Conservation (phyloP, 1,140 invertebrate species). For the Lithobius niger region DNA sequence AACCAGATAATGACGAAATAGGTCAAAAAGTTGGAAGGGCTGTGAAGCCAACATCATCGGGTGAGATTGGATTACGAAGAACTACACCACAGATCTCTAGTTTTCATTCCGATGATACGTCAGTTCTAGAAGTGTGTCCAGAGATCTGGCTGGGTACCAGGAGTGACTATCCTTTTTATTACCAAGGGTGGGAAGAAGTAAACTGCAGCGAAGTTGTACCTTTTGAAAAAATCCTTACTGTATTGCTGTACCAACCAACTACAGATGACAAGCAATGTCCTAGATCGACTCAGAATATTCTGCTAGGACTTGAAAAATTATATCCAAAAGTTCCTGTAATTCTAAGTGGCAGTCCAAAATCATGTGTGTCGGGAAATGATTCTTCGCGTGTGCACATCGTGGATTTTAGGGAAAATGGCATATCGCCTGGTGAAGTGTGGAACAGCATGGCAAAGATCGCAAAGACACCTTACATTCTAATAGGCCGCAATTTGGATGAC, state of each 20-base stretch:
- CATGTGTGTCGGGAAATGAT: background rate
- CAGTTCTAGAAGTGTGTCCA: no score
- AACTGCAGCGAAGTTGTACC: background rate
- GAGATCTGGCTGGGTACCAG: no score
- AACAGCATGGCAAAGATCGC: constrained; percentile 18
- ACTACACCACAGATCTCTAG: no score
- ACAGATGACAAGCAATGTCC: background rate
- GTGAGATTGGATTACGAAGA: no score
- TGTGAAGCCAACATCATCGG: no score
- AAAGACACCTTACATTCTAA: constrained; percentile 23
- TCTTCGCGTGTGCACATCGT: background rate
- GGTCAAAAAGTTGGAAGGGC: no score
- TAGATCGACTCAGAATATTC: background rate
- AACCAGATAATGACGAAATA: no score
- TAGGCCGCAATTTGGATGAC: constrained; percentile 19
- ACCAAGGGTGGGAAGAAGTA: no score
- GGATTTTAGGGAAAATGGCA: background rate
- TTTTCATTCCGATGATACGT: no score
- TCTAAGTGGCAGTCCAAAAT: background rate
- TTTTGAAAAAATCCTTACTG: background rate
- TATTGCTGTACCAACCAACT: background rate
- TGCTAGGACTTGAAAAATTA: background rate
- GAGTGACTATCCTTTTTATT: no score
- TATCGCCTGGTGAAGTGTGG: constrained; percentile 16
- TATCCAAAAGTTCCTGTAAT: background rate